phyloP scores from a whole-genome alignment of 2,113 vertebrate genomes.

The Epinephelus cyanopodus region DNA sequence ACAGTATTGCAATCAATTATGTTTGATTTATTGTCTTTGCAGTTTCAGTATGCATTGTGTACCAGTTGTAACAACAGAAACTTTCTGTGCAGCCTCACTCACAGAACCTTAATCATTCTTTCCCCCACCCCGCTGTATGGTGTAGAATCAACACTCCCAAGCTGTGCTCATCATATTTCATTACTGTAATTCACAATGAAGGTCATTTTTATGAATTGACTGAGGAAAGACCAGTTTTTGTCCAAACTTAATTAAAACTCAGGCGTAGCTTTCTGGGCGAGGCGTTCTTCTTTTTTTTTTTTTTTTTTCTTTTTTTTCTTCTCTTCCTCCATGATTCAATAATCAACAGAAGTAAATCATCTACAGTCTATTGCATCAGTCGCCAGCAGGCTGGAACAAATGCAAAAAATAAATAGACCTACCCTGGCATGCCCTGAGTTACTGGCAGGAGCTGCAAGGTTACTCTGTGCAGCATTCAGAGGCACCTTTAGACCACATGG shows the following conservation, averaged over 20 bases:
- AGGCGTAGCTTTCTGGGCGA: slow-evolving; percentile 52
- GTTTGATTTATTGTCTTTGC: slow-evolving; percentile 78
- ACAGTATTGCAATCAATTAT: slow-evolving; percentile 78
- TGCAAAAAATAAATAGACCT: slow-evolving; percentile 79
- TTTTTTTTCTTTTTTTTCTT: neutral
- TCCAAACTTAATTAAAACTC: slow-evolving; percentile 81
- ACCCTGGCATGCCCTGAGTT: slow-evolving; percentile 69
- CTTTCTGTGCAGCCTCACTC: slow-evolving; percentile 47
- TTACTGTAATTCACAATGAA: slow-evolving; percentile 76
- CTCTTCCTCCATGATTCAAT: slow-evolving; percentile 70
- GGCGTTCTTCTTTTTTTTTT: slow-evolving; percentile 26
- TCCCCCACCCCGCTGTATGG: neutral
- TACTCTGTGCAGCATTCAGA: slow-evolving; percentile 56
- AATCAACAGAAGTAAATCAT: slow-evolving; percentile 82
- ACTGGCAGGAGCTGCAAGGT: slow-evolving; percentile 70
- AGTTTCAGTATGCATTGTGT: slow-evolving; percentile 43
- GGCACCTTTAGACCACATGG: slow-evolving; percentile 59
- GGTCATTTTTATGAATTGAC: slow-evolving; percentile 80
- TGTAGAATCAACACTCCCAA: slow-evolving; percentile 49
- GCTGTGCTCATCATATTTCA: slow-evolving; percentile 76
- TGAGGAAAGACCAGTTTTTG: slow-evolving; percentile 72
- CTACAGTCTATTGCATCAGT: slow-evolving; percentile 74
- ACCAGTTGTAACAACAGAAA: slow-evolving; percentile 59
- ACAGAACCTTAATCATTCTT: slow-evolving; percentile 47
- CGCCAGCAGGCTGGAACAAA: slow-evolving; percentile 78